Conservation (phyloP, 2,797 vertebrate species). For the Morelia viridis region DNA sequence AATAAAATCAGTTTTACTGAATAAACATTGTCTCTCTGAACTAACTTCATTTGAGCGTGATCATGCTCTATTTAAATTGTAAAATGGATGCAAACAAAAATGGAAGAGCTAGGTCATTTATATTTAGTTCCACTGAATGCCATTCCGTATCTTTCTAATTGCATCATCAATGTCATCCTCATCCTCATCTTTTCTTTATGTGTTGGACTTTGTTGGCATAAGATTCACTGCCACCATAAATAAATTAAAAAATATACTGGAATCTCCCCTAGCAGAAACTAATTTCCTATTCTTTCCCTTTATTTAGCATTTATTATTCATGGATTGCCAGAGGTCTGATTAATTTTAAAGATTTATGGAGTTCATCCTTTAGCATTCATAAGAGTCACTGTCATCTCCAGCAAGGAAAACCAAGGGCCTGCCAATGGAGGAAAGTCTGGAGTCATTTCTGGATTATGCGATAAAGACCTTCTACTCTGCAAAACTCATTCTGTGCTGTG, state of each 20-base stretch:
- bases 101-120: slow-evolving; percentile 28
- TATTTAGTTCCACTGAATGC: slow-evolving; percentile 50
- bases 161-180: slow-evolving; percentile 40
- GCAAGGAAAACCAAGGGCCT: background rate
- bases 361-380: background rate
- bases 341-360: slow-evolving; percentile 2
- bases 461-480: background rate
- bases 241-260: background rate
- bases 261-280: background rate
- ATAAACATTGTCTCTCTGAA: slow-evolving; percentile 63
- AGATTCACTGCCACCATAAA: background rate
- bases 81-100: slow-evolving; percentile 61
- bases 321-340: background rate
- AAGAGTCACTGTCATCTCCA: background rate
- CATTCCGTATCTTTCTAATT: slow-evolving; percentile 38
- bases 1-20: slow-evolving; percentile 46
- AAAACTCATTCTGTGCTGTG: background rate
- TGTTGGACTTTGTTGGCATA: slow-evolving; percentile 25
- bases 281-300: background rate
- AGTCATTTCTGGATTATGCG: background rate
- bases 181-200: slow-evolving; percentile 35
- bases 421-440: background rate
- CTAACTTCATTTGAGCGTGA: slow-evolving; percentile 56
- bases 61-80: slow-evolving; percentile 63
- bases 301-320: background rate